phyloP scores from a whole-genome alignment of 2,113 vertebrate genomes.

The Bambusicola thoracicus region DNA sequence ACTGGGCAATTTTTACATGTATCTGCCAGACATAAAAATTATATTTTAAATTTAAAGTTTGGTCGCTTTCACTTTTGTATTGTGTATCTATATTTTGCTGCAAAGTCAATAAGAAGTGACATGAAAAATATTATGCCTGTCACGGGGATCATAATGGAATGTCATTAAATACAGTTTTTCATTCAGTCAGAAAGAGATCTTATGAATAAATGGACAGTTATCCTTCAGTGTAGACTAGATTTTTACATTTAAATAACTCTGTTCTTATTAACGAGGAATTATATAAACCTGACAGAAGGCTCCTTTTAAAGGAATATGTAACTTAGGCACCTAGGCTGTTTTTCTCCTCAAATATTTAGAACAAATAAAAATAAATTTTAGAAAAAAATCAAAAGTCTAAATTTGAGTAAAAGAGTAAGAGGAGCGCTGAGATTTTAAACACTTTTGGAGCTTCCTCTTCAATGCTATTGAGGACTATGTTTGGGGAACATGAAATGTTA shows the following conservation, averaged over 20 bases:
- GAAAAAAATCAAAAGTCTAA: not conserved
- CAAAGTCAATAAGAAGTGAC: conserved; percentile 29
- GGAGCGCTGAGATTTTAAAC: not conserved
- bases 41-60: conserved; percentile 9
- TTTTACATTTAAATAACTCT: not conserved
- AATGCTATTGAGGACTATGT: not conserved
- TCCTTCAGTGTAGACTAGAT: not conserved
- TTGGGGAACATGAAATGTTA: not conserved
- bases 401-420: not conserved
- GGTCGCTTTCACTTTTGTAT: not conserved
- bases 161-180: conserved; percentile 28
- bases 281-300: not conserved
- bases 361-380: not conserved
- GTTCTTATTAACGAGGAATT: conserved; percentile 2
- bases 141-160: not conserved
- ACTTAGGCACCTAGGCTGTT: not conserved
- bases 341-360: not conserved
- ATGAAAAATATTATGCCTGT: conserved; percentile 20
- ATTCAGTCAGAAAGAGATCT: not conserved
- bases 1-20: not conserved
- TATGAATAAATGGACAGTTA: not conserved
- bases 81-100: conserved; percentile 7
- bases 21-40: not conserved
- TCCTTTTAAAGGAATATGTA: not conserved
- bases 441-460: not conserved